Conservation (phyloP, 2,888 invertebrate genomes). For the Dasypolia templi region DNA sequence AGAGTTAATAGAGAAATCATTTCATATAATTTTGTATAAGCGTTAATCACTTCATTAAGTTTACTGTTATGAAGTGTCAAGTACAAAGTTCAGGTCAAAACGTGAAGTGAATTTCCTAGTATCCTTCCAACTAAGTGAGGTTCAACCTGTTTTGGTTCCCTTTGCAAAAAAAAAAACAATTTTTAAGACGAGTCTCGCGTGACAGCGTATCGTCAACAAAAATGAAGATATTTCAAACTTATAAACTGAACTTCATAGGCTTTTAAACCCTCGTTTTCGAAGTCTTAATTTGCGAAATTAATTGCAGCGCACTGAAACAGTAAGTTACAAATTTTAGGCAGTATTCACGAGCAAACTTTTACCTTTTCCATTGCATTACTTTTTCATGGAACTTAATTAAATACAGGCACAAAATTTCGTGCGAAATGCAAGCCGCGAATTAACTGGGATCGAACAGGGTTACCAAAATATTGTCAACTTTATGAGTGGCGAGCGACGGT, state of each 20-base stretch:
- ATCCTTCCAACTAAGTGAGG: not conserved
- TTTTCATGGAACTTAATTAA: conserved; percentile 84
- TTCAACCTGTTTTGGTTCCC: conserved; percentile 15
- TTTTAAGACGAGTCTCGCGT: conserved; percentile 31
- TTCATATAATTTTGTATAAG: conserved; percentile 7
- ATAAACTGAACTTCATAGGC: conserved; percentile 42
- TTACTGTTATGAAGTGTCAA: conserved; percentile 1
- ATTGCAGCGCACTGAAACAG: conserved; percentile 58
- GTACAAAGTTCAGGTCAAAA: conserved; percentile 10
- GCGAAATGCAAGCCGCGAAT: conserved; percentile 82
- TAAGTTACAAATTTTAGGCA: conserved; percentile 66
- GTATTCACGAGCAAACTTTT: conserved; percentile 73
- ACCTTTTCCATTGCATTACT: conserved; percentile 76
- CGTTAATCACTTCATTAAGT: not conserved
- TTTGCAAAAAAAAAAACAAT: conserved; percentile 4
- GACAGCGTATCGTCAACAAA: conserved; percentile 39
- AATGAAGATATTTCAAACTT: conserved; percentile 31
- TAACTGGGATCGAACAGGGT: conserved; percentile 68
- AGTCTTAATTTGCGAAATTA: conserved; percentile 62
- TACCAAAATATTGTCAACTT: conserved; percentile 65
- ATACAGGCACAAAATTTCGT: conserved; percentile 82
- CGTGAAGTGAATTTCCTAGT: conserved; percentile 9
- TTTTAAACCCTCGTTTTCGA: conserved; percentile 29
- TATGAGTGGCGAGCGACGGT: conserved; percentile 44
- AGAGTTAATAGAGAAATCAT: conserved; percentile 12